Evolutionary conservation across 2,113 vertebrate genomes (phyloP).

Genomic region (Mustelus asterias): DNA sequence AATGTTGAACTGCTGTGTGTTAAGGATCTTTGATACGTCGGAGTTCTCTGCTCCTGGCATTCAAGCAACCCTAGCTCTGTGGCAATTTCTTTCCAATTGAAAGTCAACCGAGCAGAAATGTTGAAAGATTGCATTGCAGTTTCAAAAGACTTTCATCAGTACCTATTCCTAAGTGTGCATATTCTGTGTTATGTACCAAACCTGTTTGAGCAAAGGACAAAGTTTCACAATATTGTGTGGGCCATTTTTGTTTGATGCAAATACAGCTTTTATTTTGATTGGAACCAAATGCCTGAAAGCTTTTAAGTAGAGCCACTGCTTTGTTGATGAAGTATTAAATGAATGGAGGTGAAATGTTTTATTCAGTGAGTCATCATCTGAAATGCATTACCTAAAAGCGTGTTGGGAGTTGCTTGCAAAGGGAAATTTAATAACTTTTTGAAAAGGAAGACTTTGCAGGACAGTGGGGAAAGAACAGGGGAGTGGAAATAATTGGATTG

Average conservation of each 20-base stretch:
- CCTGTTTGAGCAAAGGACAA: background rate
- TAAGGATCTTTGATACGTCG: background rate
- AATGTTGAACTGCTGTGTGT: background rate
- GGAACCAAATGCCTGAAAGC: background rate
- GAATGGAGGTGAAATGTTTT: background rate
- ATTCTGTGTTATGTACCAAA: background rate
- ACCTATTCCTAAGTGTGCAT: background rate
- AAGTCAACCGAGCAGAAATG: constrained; percentile 16
- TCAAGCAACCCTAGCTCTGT: background rate
- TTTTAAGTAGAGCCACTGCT: background rate
- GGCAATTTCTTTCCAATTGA: constrained; percentile 7
- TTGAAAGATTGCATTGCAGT: background rate
- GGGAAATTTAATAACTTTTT: background rate
- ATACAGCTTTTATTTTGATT: background rate
- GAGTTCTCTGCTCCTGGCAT: background rate
- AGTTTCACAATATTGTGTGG: background rate
- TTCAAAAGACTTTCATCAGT: background rate
- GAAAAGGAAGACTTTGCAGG: background rate
- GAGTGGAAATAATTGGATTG: background rate
- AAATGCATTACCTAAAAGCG: background rate
- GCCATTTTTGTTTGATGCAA: background rate
- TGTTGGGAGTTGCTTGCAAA: background rate
- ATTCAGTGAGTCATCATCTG: background rate
- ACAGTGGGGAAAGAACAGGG: background rate
- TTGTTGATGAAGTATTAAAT: background rate